Conservation (phyloP, 2,888 invertebrate species). For the Hypsopygia costalis region DNA sequence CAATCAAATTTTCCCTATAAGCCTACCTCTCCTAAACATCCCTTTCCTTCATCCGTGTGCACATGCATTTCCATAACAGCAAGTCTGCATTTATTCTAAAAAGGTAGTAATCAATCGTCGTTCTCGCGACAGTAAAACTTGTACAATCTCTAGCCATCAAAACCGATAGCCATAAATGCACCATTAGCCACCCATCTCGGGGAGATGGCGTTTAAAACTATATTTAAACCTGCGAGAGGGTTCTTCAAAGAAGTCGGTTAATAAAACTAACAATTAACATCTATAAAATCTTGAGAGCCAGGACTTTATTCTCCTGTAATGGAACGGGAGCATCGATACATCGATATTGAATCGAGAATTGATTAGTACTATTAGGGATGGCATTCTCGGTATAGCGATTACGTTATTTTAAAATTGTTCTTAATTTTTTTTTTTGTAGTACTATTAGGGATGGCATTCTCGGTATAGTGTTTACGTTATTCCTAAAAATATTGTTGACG, state of each 20-base stretch:
- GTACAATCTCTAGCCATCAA: slow-evolving; percentile 35
- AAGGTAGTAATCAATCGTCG: slow-evolving; percentile 26
- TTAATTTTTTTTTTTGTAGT: no score
- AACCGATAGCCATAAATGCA: slow-evolving; percentile 60
- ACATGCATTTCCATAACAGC: background rate
- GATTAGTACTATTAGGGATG: slow-evolving; percentile 21
- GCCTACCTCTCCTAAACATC: no score
- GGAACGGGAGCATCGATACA: slow-evolving; percentile 25
- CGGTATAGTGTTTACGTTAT: no score
- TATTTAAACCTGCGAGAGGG: slow-evolving; percentile 38
- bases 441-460: no score
- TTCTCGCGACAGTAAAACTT: slow-evolving; percentile 33
- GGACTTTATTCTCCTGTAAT: slow-evolving; percentile 48
- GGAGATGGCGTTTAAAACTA: slow-evolving; percentile 38
- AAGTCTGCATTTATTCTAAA: background rate
- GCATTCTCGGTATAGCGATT: no score
- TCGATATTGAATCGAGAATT: slow-evolving; percentile 21
- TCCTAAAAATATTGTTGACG: no score
- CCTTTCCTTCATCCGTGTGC: no score
- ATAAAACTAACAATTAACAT: slow-evolving; percentile 71
- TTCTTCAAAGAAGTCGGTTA: slow-evolving; percentile 37
- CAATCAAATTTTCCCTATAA: no score
- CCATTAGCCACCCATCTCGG: slow-evolving; percentile 57
- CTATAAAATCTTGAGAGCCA: slow-evolving; percentile 55
- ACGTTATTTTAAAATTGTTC: no score